Conservation (phyloP, 2,113 vertebrate species). For the Cebus imitator region DNA sequence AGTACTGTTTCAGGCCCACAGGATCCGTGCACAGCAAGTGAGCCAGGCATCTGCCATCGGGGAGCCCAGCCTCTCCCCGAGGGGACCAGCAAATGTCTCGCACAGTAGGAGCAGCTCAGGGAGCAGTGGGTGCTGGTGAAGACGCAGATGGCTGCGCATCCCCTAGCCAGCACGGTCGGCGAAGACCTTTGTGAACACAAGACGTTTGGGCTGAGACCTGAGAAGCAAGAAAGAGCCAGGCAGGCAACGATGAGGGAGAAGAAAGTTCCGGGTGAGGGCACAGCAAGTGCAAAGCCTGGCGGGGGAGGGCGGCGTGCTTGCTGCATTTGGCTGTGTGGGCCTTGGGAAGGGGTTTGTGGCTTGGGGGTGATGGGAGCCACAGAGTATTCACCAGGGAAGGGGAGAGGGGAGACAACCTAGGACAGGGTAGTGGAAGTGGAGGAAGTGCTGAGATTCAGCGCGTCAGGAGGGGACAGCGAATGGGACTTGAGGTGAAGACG, state of each 20-base stretch:
- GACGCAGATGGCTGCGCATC: neutral
- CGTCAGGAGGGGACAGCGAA: neutral
- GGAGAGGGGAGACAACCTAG: accelerated
- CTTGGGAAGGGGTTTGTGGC: neutral
- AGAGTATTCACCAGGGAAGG: neutral
- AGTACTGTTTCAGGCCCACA: neutral
- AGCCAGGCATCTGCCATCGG: neutral
- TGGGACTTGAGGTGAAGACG: neutral
- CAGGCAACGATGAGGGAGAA: too few relatives aligned
- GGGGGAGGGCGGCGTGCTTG: accelerated
- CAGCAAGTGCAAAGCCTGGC: neutral
- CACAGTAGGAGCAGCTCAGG: accelerated
- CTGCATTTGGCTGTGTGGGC: neutral
- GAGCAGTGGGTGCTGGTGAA: neutral
- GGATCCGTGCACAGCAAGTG: neutral
- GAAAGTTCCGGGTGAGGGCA: neutral
- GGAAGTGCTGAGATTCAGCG: neutral
- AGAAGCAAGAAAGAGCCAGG: neutral
- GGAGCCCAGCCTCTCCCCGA: accelerated
- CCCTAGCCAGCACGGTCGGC: neutral
- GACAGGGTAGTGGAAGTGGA: neutral
- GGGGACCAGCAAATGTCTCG: neutral
- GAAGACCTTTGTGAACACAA: neutral
- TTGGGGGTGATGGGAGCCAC: neutral
- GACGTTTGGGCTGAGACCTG: neutral